Evolutionary conservation across 30 jellyfish, hydroid and myxozoan genomes (phyloP).

Genomic region (Aurelia aurita): DNA sequence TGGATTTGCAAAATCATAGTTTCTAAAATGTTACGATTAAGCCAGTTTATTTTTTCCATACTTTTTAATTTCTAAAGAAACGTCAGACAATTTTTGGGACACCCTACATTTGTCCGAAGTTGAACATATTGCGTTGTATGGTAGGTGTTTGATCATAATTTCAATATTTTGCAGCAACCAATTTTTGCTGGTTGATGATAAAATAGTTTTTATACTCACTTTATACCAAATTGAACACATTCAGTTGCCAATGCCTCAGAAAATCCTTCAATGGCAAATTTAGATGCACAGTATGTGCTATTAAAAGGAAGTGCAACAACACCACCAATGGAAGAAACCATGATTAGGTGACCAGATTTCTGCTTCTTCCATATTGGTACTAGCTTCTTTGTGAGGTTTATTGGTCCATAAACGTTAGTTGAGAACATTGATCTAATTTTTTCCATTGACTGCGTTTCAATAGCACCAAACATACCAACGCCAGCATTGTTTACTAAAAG

Average conservation of each 20-base stretch:
- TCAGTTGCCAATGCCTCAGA: conserved; percentile 60
- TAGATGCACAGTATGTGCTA: conserved; percentile 60
- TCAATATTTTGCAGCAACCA: too few relatives aligned
- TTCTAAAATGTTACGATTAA: too few relatives aligned
- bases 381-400: conserved; percentile 51
- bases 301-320: conserved; percentile 56
- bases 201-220: conserved; percentile 11
- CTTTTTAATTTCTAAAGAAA: too few relatives aligned
- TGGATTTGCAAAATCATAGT: too few relatives aligned
- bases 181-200: too few relatives aligned
- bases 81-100: too few relatives aligned
- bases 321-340: conserved; percentile 62
- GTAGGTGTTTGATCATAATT: too few relatives aligned
- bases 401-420: conserved; percentile 65
- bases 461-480: conserved; percentile 60
- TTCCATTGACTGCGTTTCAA: conserved; percentile 50
- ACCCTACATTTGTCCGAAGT: too few relatives aligned
- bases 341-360: conserved; percentile 46
- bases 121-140: too few relatives aligned
- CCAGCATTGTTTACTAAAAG: conserved; percentile 75
- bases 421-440: conserved; percentile 37
- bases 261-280: conserved; percentile 71
- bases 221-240: conserved; percentile 26
- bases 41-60: too few relatives aligned
- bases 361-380: conserved; percentile 41